Evolutionary conservation across 2,888 invertebrate species (phyloP).

Genomic region (Campoletis raptor): DNA sequence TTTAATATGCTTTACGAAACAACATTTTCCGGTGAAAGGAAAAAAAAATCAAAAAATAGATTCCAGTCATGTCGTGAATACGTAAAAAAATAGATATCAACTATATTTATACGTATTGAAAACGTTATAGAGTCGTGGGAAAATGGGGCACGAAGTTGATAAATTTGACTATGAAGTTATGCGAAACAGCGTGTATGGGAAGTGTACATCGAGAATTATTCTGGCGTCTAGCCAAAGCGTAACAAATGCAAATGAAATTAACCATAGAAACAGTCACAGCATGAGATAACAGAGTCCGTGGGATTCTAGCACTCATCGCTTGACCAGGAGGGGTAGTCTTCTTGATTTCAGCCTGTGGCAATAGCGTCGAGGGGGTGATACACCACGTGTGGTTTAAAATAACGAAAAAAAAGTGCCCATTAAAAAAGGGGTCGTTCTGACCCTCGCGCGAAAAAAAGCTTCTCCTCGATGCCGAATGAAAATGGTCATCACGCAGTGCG

Average conservation of each 20-base stretch:
- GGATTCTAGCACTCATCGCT: constrained; percentile 57
- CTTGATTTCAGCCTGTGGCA: constrained; percentile 58
- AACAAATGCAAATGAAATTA: constrained; percentile 81
- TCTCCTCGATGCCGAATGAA: constrained; percentile 4
- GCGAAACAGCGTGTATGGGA: constrained; percentile 18
- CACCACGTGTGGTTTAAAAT: constrained; percentile 21
- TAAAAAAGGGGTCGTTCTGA: constrained; percentile 8
- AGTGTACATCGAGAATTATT: constrained; percentile 64
- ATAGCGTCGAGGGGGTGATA: constrained; percentile 32
- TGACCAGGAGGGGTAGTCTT: constrained; percentile 33
- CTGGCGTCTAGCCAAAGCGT: constrained; percentile 75
- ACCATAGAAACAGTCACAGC: constrained; percentile 73
- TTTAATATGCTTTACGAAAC: neutral
- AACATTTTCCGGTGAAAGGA: neutral
- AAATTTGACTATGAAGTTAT: constrained; percentile 50
- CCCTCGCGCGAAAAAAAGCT: neutral
- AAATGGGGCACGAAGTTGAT: constrained; percentile 39
- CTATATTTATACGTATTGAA: constrained; percentile 1
- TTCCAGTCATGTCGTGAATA: neutral
- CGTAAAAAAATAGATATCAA: neutral
- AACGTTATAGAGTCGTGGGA: constrained; percentile 9
- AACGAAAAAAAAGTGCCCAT: constrained; percentile 19
- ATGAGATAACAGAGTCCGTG: constrained; percentile 70
- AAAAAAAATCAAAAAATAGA: neutral
- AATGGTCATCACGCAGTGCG: constrained; percentile 11